Conservation (phyloP, 2,113 vertebrate genomes). For the Tinamus guttatus region DNA sequence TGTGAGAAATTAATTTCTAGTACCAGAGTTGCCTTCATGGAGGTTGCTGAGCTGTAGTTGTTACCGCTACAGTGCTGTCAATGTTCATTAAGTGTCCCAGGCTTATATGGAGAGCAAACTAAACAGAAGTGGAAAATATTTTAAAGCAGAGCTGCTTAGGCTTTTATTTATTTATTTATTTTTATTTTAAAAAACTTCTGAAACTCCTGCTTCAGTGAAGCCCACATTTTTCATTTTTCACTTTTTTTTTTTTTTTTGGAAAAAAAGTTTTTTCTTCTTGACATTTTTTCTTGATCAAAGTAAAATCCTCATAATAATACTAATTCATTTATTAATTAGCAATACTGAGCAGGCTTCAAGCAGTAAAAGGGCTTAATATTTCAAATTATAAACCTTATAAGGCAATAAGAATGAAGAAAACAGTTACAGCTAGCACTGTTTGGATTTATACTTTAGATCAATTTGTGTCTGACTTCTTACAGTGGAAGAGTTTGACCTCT, state of each 20-base stretch:
- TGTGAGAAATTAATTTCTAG: conserved; percentile 14
- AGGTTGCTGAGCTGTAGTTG: neutral
- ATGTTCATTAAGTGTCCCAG: neutral
- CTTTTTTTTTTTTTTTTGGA: neutral
- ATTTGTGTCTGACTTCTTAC: neutral
- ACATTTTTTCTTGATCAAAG: neutral
- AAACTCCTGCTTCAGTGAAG: neutral
- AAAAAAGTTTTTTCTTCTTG: neutral
- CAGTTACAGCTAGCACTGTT: neutral
- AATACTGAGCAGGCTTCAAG: neutral
- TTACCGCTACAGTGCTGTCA: neutral
- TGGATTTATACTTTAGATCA: neutral
- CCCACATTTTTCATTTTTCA: neutral
- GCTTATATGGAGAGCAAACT: neutral
- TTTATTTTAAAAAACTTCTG: neutral
- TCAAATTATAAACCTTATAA: neutral
- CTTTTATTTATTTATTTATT: neutral
- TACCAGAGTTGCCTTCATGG: neutral
- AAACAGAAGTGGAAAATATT: conserved; percentile 14
- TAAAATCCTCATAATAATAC: neutral
- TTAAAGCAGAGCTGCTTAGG: neutral
- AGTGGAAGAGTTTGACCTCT: neutral
- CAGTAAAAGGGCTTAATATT: neutral
- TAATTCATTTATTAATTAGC: neutral
- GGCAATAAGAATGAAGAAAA: neutral